Conservation (phyloP, 2,113 vertebrate species). For the Todiramphus chloris region DNA sequence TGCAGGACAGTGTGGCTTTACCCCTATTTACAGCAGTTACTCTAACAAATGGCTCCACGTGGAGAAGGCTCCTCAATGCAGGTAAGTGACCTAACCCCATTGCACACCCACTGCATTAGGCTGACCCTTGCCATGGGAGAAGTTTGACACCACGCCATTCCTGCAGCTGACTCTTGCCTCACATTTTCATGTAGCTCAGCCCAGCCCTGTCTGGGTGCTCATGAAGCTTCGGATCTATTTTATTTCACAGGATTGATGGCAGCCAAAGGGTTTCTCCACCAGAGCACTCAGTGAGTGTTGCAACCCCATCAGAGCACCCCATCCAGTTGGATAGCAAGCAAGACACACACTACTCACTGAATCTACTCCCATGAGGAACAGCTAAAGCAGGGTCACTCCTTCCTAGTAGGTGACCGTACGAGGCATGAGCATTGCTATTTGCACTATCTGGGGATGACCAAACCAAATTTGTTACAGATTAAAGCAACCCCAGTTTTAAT, state of each 20-base stretch:
- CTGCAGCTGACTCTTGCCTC: background rate
- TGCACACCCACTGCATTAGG: background rate
- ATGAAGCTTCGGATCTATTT: background rate
- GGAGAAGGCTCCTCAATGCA: background rate
- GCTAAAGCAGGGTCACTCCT: background rate
- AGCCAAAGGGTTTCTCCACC: background rate
- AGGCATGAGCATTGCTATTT: background rate
- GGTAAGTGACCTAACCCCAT: background rate
- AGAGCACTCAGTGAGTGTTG: background rate
- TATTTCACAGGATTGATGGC: background rate
- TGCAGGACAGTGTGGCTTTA: background rate
- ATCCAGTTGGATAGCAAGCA: background rate
- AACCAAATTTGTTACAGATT: background rate
- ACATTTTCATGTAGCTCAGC: background rate
- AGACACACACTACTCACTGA: accelerated
- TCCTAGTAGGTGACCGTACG: background rate
- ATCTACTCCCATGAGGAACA: background rate
- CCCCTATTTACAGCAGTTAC: background rate
- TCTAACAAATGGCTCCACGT: background rate
- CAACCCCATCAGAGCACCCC: background rate
- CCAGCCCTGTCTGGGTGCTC: background rate
- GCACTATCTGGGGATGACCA: background rate
- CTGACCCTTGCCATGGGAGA: background rate
- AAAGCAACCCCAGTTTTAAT: background rate
- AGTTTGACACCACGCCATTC: background rate